Evolutionary conservation across 92 coral and sea anemone genomes (phyloP).

Genomic region (Pocillopora grandis): DNA sequence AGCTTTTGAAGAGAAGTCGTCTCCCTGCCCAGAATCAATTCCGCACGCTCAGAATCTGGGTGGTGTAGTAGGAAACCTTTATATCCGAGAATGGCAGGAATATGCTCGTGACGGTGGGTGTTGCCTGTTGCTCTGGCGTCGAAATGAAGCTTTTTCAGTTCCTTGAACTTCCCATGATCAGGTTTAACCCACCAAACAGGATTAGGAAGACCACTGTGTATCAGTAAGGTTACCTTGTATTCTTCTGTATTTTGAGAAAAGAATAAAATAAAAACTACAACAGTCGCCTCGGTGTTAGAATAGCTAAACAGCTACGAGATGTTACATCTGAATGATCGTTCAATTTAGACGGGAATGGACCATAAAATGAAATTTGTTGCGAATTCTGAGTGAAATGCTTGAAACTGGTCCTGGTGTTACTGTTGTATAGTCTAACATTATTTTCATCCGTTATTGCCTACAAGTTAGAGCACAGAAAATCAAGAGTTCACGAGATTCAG

Average conservation of each 20-base stretch:
- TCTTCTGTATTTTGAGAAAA: slow-evolving; percentile 5
- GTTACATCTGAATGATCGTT: too few relatives aligned
- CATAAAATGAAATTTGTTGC: too few relatives aligned
- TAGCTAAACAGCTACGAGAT: too few relatives aligned
- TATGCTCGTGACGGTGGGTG: slow-evolving; percentile 18
- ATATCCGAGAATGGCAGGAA: slow-evolving; percentile 26
- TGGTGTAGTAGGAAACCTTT: slow-evolving; percentile 28
- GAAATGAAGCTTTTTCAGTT: background rate
- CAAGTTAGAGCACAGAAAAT: too few relatives aligned
- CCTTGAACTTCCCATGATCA: slow-evolving; percentile 6
- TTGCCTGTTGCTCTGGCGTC: slow-evolving; percentile 4
- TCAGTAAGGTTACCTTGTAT: slow-evolving; percentile 18
- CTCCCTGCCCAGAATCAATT: slow-evolving; percentile 25
- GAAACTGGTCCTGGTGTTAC: too few relatives aligned
- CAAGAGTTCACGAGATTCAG: too few relatives aligned
- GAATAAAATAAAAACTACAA: too few relatives aligned
- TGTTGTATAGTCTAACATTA: too few relatives aligned
- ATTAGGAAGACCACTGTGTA: slow-evolving; percentile 35
- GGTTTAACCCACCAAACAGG: slow-evolving; percentile 35
- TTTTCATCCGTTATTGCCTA: too few relatives aligned
- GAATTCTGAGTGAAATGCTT: too few relatives aligned
- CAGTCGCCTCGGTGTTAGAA: too few relatives aligned
- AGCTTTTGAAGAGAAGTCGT: slow-evolving; percentile 8
- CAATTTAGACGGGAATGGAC: too few relatives aligned
- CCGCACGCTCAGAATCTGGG: slow-evolving; percentile 13